Percentiles rank a stretch among this genome's conserved stretches.
These are phyloP conservation scores for Abrostola triplasia DNA, from an alignment of 2,888 invertebrate genomes.

Conservation along the genomic window DNA sequence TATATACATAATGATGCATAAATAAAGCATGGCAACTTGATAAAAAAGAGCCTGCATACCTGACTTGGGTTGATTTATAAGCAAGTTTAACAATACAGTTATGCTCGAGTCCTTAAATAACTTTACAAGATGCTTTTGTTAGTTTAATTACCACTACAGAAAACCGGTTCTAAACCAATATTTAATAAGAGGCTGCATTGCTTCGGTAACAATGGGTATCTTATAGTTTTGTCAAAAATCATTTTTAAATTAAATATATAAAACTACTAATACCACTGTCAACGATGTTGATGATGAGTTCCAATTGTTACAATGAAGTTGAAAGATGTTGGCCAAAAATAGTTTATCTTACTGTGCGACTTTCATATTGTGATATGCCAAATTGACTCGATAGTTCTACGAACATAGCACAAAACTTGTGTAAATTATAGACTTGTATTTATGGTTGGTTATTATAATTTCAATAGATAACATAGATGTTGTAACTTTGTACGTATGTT, in stretches of 20 bases:
- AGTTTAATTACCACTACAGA: slow-evolving; percentile 9
- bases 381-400: slow-evolving; percentile 47
- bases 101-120: background rate
- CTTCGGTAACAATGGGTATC: slow-evolving; percentile 39
- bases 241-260: slow-evolving; percentile 31
- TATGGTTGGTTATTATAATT: slow-evolving; percentile 54
- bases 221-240: slow-evolving; percentile 31
- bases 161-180: slow-evolving; percentile 14
- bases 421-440: slow-evolving; percentile 47
- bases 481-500: slow-evolving; percentile 61
- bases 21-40: background rate
- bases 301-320: background rate
- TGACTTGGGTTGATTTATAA: background rate
- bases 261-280: slow-evolving; percentile 29
- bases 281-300: slow-evolving; percentile 15
- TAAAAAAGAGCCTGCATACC: background rate
- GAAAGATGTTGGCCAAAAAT: slow-evolving; percentile 5
- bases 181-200: slow-evolving; percentile 29
- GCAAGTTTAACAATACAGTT: background rate
- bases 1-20: background rate
- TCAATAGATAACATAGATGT: slow-evolving; percentile 59
- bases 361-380: slow-evolving; percentile 52
- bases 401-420: slow-evolving; percentile 48
- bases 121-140: slow-evolving; percentile 47
- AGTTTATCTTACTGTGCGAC: slow-evolving; percentile 28